A percentile compares a stretch with the other conserved stretches of the same genome.
Conservation (phyloP, 2,888 invertebrate genomes). For the Pycnomerus fuliginosus region DNA sequence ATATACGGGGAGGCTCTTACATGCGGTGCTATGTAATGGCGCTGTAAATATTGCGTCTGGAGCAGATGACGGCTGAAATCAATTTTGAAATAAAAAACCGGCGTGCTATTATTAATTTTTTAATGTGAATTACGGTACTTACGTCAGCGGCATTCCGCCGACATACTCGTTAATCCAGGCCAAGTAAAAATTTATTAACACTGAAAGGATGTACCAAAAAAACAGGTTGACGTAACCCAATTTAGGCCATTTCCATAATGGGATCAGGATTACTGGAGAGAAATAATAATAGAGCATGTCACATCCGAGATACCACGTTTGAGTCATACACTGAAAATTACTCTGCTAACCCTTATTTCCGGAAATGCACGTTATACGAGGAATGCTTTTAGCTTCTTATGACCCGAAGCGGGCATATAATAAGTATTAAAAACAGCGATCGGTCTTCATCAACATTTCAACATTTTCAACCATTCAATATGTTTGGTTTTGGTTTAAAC, state of each 20-base stretch:
- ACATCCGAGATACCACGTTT: slow-evolving; percentile 30
- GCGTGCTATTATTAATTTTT: neutral
- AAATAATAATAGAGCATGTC: slow-evolving; percentile 38
- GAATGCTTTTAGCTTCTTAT: no score
- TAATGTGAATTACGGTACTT: slow-evolving; percentile 34
- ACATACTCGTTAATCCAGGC: slow-evolving; percentile 46
- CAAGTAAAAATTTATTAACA: slow-evolving; percentile 44
- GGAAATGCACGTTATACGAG: no score
- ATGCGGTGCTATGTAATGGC: slow-evolving; percentile 45
- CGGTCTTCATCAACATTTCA: no score
- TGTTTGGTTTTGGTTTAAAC: no score
- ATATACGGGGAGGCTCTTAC: slow-evolving; percentile 46
- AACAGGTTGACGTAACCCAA: slow-evolving; percentile 42
- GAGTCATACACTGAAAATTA: slow-evolving; percentile 35
- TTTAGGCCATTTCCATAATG: slow-evolving; percentile 47
- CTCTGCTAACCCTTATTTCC: neutral
- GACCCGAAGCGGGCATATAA: no score
- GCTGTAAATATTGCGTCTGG: slow-evolving; percentile 36
- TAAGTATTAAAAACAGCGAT: no score
- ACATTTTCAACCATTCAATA: no score
- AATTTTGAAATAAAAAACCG: neutral
- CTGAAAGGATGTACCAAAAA: slow-evolving; percentile 39
- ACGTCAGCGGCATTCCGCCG: slow-evolving; percentile 49
- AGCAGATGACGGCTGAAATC: slow-evolving; percentile 37
- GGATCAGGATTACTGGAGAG: slow-evolving; percentile 51